These are phyloP conservation scores for Cheilosia impressa DNA, from an alignment of 2,888 invertebrate species.

Conservation along the genomic window DNA sequence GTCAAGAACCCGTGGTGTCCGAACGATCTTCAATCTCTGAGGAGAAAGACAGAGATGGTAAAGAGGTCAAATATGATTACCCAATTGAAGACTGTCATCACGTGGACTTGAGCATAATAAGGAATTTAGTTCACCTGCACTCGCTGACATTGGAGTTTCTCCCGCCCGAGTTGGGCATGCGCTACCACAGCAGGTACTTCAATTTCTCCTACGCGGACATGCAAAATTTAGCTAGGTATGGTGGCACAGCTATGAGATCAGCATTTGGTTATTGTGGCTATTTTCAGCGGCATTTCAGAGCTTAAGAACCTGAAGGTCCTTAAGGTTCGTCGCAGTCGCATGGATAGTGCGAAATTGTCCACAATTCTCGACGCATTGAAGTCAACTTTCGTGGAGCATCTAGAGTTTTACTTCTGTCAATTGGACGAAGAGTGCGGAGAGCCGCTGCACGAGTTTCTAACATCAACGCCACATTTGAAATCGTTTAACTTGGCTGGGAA, in stretches of 20 bases:
- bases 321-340: constrained; percentile 79
- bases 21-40: constrained; percentile 25
- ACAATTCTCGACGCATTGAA: constrained; percentile 76
- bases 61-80: constrained; percentile 76
- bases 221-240: constrained; percentile 77
- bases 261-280: background rate
- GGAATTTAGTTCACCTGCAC: constrained; percentile 77
- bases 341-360: constrained; percentile 79
- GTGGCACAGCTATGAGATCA: background rate
- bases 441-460: constrained; percentile 76
- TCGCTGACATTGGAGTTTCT: constrained; percentile 79
- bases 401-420: constrained; percentile 80
- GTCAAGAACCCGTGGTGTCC: constrained; percentile 34
- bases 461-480: constrained; percentile 71
- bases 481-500: constrained; percentile 79
- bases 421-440: constrained; percentile 78
- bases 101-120: constrained; percentile 79
- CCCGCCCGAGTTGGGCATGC: constrained; percentile 77
- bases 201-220: constrained; percentile 80
- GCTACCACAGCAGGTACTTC: constrained; percentile 78
- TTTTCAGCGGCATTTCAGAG: constrained; percentile 76
- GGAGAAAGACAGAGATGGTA: constrained; percentile 66
- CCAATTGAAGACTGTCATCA: constrained; percentile 80
- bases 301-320: constrained; percentile 77
- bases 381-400: constrained; percentile 76